Base-by-base conservation (phyloP, 1,140 invertebrate species). In the Nautilus pompilius region DNA sequence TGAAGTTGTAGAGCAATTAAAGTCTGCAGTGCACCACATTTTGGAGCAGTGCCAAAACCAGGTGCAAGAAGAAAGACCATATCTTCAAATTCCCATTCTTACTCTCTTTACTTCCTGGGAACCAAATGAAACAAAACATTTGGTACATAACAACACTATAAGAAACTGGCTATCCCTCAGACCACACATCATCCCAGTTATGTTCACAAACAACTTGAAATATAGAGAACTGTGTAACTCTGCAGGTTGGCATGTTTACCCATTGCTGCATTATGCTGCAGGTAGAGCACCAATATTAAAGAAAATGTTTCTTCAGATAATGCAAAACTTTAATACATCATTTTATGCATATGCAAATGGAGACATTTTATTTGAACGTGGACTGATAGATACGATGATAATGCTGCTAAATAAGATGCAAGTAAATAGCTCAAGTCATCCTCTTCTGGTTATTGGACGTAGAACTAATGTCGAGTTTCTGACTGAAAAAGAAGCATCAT, bases 271-370 rank as follows among this genome's bases (percentile, higher is more conserved):
- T 10, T 53, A 53, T 53, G 41, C 58, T 33, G 60, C 54, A 0
- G 58, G 41, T 22, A 62, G 68, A 29, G 54, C 65, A 5, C 68
- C 68, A 8, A 34, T 69, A 10, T 46, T 69, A 17, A 66, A 66
- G 36, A 57, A 60, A 13, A 69, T 69, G 68, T 69, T 63, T 17
- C 17, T 63, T 3, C 45, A 69, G 45, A 56, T 57, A 1, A 63
- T 66, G 57, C 24, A 53, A 5, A 55, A 58, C 24, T 60, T 54
- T 26, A 62, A 63, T 17, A 62, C 64, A 13, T 53, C 20, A 32
- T 66, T 64, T 32, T 69, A 69, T 55, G 68, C 58, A 3, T 69
- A 59, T 51, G 62, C 48, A 8, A 69, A 69, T 41, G 68, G 68
- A n/a, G 68, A 69, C 64, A 69, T 69, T 45, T 49, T 69, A 6